Evolutionary conservation across 2,888 invertebrate species (phyloP).

Genomic region (Rapana venosa): DNA sequence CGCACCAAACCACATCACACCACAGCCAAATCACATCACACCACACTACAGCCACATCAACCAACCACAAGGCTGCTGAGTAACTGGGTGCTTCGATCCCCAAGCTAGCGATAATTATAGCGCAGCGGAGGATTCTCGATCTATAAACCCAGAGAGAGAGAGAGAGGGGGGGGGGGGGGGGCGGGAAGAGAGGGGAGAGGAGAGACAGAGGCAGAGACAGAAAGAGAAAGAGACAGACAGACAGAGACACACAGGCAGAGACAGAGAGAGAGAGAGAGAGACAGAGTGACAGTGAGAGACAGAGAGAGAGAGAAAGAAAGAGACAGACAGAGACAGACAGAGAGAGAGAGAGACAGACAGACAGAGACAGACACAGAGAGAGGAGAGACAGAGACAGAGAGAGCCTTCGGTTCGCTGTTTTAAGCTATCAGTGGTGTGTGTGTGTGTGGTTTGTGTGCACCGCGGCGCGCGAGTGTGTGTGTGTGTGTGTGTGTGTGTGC

Average conservation of each 20-base stretch:
- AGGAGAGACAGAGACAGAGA: slow-evolving; percentile 38
- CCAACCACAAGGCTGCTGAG: too few relatives aligned
- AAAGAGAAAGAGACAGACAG: slow-evolving; percentile 3
- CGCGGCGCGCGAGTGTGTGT: too few relatives aligned
- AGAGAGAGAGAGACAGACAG: not conserved
- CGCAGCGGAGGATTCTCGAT: too few relatives aligned
- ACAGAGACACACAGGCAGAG: not conserved
- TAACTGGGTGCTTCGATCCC: too few relatives aligned
- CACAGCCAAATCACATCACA: too few relatives aligned
- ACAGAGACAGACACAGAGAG: slow-evolving; percentile 30
- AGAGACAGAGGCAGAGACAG: slow-evolving; percentile 30
- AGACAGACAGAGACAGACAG: slow-evolving; percentile 9
- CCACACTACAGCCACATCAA: too few relatives aligned
- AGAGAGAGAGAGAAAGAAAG: not conserved
- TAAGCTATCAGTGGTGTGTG: too few relatives aligned
- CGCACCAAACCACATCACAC: too few relatives aligned
- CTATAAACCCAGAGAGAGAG: not conserved
- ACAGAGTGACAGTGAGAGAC: not conserved
- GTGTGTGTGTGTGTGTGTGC: too few relatives aligned
- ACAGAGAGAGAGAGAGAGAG: slow-evolving; percentile 29
- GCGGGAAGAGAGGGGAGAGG: not conserved
- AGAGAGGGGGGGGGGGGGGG: not conserved
- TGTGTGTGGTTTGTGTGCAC: too few relatives aligned
- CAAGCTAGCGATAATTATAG: too few relatives aligned
- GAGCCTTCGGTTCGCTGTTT: too few relatives aligned